These are phyloP conservation scores for Wasmannia auropunctata DNA, from an alignment of 1,140 invertebrate species.

Conservation along the genomic window DNA sequence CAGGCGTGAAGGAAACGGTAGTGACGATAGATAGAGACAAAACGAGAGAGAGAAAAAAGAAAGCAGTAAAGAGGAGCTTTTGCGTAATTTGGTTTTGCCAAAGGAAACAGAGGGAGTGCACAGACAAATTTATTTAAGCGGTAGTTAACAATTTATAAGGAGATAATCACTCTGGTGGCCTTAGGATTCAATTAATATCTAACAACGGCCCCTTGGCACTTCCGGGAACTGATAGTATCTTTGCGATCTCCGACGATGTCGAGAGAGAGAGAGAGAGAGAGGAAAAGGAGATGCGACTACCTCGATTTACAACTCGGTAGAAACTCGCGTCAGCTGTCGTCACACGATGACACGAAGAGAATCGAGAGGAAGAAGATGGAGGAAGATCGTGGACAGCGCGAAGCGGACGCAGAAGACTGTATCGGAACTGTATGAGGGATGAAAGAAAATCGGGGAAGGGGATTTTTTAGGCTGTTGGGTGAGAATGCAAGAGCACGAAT, in stretches of 20 bases:
- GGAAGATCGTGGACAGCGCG: not conserved
- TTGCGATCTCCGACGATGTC: slow-evolving; percentile 29
- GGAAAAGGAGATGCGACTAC: slow-evolving; percentile 52
- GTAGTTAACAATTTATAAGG: slow-evolving; percentile 79
- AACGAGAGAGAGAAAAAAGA: slow-evolving; percentile 24
- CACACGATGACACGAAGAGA: not conserved
- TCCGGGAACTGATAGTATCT: slow-evolving; percentile 64
- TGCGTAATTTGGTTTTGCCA: slow-evolving; percentile 35
- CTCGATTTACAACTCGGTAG: slow-evolving; percentile 69
- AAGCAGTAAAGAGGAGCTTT: slow-evolving; percentile 42
- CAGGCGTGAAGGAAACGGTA: slow-evolving; percentile 36
- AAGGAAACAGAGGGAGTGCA: slow-evolving; percentile 37
- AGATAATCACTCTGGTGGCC: slow-evolving; percentile 84
- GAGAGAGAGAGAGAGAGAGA: not conserved
- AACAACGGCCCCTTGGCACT: slow-evolving; percentile 76
- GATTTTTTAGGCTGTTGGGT: not conserved
- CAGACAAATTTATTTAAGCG: slow-evolving; percentile 73
- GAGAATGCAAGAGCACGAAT: slow-evolving; percentile 16
- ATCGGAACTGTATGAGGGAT: slow-evolving; percentile 8
- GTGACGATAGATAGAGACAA: slow-evolving; percentile 24
- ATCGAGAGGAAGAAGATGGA: not conserved
- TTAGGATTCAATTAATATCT: slow-evolving; percentile 82
- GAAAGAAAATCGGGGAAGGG: not conserved
- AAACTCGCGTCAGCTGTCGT: slow-evolving; percentile 55
- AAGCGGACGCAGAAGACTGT: slow-evolving; percentile 35